Conservation (phyloP, 2,113 vertebrate species). For the Paramormyrops kingsleyae region DNA sequence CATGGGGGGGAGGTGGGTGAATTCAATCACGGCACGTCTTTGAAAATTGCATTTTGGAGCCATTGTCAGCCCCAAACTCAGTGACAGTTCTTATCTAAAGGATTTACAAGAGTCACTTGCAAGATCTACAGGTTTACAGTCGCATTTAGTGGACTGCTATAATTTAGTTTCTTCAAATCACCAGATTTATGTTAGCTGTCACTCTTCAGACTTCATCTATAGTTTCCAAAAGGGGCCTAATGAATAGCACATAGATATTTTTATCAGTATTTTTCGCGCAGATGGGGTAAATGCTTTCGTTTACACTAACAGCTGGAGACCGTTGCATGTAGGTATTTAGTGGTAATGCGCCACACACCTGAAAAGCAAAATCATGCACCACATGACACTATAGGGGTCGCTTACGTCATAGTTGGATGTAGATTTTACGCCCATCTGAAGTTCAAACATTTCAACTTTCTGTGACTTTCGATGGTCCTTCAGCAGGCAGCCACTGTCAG, state of each 20-base stretch:
- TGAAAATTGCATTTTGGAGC: background rate
- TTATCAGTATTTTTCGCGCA: background rate
- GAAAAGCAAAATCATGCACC: background rate
- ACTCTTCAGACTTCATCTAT: background rate
- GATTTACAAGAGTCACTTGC: background rate
- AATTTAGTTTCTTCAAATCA: background rate
- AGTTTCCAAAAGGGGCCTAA: background rate
- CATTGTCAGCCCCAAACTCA: background rate
- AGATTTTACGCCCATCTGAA: background rate
- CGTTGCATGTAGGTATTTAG: background rate
- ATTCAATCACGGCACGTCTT: background rate
- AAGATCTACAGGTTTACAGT: background rate
- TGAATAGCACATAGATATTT: background rate
- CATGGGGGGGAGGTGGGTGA: background rate
- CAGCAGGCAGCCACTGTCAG: background rate
- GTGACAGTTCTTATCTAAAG: background rate
- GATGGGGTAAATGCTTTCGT: background rate
- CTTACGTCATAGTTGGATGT: background rate
- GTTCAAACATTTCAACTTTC: background rate
- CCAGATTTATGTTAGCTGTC: background rate
- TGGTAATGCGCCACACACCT: background rate
- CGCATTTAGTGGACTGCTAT: background rate
- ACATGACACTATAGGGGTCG: background rate
- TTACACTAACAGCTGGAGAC: slow-evolving; percentile 15
- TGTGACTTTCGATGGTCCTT: background rate